phyloP scores from a whole-genome alignment of 2,797 vertebrate species.

The Tragelaphus eurycerus region DNA sequence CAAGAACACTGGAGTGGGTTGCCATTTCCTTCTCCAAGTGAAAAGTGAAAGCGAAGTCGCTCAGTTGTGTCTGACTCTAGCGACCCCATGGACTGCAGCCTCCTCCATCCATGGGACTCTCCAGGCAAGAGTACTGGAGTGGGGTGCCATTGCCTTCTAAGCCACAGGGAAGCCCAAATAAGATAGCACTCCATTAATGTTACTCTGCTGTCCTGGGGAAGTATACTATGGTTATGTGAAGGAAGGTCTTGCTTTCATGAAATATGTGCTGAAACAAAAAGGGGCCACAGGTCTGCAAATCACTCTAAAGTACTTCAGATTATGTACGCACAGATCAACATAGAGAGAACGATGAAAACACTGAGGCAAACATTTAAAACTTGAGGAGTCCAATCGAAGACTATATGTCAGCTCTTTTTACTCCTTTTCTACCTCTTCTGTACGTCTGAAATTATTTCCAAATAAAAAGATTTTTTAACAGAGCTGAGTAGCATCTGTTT shows the following conservation, averaged over 20 bases:
- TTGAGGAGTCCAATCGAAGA: not conserved
- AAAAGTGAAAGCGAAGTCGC: too few relatives aligned
- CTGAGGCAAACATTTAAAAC: not conserved
- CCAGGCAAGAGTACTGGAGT: too few relatives aligned
- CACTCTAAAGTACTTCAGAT: not conserved
- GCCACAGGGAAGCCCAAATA: not conserved
- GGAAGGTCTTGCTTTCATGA: not conserved
- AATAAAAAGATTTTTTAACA: not conserved
- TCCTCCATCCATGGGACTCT: too few relatives aligned
- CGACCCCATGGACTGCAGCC: too few relatives aligned
- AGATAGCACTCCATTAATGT: not conserved
- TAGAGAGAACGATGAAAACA: not conserved
- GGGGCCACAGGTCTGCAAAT: not conserved
- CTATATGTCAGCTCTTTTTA: not conserved
- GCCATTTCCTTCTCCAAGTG: too few relatives aligned
- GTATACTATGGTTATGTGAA: not conserved
- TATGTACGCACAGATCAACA: not conserved
- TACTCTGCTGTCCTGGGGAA: constrained; percentile 1
- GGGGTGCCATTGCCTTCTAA: not conserved
- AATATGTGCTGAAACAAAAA: not conserved
- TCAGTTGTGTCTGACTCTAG: too few relatives aligned
- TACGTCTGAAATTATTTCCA: not conserved
- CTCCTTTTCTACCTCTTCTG: not conserved
- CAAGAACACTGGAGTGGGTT: too few relatives aligned
- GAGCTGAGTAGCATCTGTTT: too few relatives aligned